Evolutionary conservation across 2,888 invertebrate genomes (phyloP), one percentile per base, ranked within the genome.

Genomic region (Andrena hattorfiana): DNA sequence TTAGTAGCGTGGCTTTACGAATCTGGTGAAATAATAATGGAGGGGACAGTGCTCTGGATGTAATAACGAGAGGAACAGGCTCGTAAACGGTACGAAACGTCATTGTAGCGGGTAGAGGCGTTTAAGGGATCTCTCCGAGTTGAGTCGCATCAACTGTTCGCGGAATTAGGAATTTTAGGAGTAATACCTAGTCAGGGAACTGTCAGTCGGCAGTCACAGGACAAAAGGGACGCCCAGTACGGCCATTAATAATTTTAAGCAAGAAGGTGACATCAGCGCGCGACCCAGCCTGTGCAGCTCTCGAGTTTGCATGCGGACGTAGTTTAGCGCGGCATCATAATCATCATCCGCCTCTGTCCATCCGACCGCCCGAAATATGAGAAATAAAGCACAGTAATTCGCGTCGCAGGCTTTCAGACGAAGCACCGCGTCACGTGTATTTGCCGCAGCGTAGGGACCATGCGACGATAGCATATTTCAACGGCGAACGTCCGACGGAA

Each of bases 381-480:
- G 35, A 51, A 51, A 68, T 23, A 68, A 68, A 54, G 69, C 69
- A 42, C 16, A 35, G 69, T 69, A 54, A 56, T 69, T 69, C 56
- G 26, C 42, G 56, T 69, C 28, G 69, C 56, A n/a, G 26, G 7
- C 35, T 62, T 20, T 35, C 20, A 32, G 35, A 8, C 32, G 4
- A 32, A 32, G 16, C 26, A 60, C 30, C 10, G 20, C 13, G 54
- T 13, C 13, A 26, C 23, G 23, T 56, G 2, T 56, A 56, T 2
- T 60, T n/a, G 60, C 16, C 7, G 7, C 7, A n/a, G 60, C 30
- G 16, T 30, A 32, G 30, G 2, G 4, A 0, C 16, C 60, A 8
- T n/a, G 13, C n/a, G 16, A 30, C 30, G n/a, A 13, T 30, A 10
- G n/a, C 56, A 23, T 23, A 56, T 56, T 56, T 56, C 26, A 56